A percentile compares a stretch with the other conserved stretches of the same genome.
phyloP scores from a whole-genome alignment of 2,113 vertebrate species.

The Athene noctua region DNA sequence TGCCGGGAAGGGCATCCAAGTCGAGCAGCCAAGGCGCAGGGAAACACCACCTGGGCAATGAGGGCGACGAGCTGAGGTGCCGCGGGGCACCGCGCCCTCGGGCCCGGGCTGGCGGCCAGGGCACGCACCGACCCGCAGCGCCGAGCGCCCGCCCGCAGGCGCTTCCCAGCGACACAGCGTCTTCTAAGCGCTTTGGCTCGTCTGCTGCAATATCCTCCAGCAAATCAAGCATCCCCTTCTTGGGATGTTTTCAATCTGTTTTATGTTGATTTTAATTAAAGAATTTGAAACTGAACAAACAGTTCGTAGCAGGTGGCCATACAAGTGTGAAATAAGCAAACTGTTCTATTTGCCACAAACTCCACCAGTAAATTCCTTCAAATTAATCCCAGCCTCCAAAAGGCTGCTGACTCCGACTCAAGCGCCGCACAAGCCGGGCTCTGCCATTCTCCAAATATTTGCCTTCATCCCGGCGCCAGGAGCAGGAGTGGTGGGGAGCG shows the following conservation, averaged over 20 bases:
- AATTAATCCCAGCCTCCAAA: constrained; percentile 76
- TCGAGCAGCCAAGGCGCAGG: rapidly evolving
- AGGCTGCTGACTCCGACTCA: constrained; percentile 51
- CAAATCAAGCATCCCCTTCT: constrained; percentile 79
- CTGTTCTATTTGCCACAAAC: constrained; percentile 79
- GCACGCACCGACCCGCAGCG: rapidly evolving
- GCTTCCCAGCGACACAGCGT: neutral
- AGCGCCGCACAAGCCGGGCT: neutral
- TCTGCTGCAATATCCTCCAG: constrained; percentile 77
- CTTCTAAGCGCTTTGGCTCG: constrained; percentile 59
- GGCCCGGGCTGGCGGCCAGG: rapidly evolving
- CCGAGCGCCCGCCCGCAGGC: rapidly evolving
- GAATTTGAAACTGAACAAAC: constrained; percentile 82
- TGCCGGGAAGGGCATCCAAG: neutral
- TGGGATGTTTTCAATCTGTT: constrained; percentile 85
- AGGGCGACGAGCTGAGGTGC: rapidly evolving
- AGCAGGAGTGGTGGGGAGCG: neutral
- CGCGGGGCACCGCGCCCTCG: neutral
- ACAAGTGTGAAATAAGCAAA: constrained; percentile 86
- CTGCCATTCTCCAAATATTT: constrained; percentile 60
- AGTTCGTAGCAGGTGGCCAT: constrained; percentile 80
- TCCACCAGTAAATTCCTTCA: constrained; percentile 77
- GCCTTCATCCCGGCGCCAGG: neutral
- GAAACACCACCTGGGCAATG: rapidly evolving
- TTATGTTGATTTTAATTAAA: constrained; percentile 87